These are phyloP conservation scores for Oryzias sinensis DNA, from an alignment of 2,797 vertebrate species.

Conservation along the genomic window DNA sequence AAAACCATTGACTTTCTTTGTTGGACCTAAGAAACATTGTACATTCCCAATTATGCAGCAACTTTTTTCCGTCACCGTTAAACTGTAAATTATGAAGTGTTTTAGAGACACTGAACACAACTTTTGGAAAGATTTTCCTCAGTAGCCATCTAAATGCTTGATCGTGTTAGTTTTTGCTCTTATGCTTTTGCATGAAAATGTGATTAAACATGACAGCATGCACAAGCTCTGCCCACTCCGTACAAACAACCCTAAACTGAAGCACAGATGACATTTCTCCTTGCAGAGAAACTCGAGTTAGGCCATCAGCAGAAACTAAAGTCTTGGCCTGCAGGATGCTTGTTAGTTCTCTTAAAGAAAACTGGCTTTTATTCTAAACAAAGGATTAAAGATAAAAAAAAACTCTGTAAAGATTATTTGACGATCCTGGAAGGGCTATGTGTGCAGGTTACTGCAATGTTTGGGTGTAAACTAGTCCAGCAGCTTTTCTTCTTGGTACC, in stretches of 20 bases:
- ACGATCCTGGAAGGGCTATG: conserved; percentile 18
- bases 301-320: neutral
- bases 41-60: conserved; percentile 21
- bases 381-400: conserved; percentile 22
- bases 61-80: conserved; percentile 35
- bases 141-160: conserved; percentile 47
- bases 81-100: conserved; percentile 62
- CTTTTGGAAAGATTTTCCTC: conserved; percentile 46
- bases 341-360: conserved; percentile 20
- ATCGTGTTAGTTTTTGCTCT: conserved; percentile 11
- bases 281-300: conserved; percentile 11
- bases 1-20: no score
- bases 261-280: conserved; percentile 8
- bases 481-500: conserved; percentile 42
- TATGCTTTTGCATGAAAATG: conserved; percentile 22
- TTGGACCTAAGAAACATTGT: no score
- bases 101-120: conserved; percentile 20
- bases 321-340: neutral
- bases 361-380: conserved; percentile 8
- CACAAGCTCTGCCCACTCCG: neutral
- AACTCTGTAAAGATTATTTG: conserved; percentile 13
- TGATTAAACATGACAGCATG: conserved; percentile 4
- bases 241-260: conserved; percentile 7
- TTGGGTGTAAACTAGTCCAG: conserved; percentile 17
- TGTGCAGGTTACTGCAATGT: conserved; percentile 30